Evolutionary conservation across 2,113 vertebrate genomes (phyloP).

Genomic region (Tychaedon coryphoeus): DNA sequence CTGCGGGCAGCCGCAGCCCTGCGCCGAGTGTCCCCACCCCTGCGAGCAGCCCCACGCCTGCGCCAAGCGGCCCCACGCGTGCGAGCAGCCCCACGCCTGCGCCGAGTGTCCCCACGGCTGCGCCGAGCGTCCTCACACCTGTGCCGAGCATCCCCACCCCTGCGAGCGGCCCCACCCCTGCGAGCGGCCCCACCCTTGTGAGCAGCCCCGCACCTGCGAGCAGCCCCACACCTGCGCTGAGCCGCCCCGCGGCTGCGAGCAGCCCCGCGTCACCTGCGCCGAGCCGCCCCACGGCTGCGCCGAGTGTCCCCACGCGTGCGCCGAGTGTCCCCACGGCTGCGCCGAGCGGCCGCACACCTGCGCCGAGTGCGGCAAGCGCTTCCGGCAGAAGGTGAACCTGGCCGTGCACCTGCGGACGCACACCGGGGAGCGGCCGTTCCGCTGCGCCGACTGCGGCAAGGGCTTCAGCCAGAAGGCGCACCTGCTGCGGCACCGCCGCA

Average conservation of each 20-base stretch:
- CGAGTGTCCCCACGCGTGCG: background rate
- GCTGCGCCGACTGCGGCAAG: slow-evolving; percentile 49
- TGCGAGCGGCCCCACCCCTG: background rate
- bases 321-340: background rate
- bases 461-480: slow-evolving; percentile 61
- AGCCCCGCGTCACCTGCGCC: background rate
- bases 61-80: background rate
- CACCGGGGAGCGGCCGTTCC: slow-evolving; percentile 51
- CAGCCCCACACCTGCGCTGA: background rate
- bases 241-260: background rate
- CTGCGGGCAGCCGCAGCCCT: background rate
- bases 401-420: slow-evolving; percentile 52
- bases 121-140: background rate
- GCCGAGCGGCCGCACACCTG: slow-evolving; percentile 33
- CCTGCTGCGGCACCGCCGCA: slow-evolving; percentile 61
- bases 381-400: slow-evolving; percentile 61
- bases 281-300: background rate
- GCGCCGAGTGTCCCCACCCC: background rate
- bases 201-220: background rate
- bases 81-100: background rate
- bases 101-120: background rate
- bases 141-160: background rate
- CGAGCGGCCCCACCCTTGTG: background rate
- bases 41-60: background rate
- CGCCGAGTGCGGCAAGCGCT: slow-evolving; percentile 43